A percentile compares a stretch with the other conserved stretches of the same genome.
These are phyloP conservation scores for Turritopsis dohrnii DNA, from an alignment of 30 jellyfish, hydroid and myxozoan genomes.

Conservation along the genomic window DNA sequence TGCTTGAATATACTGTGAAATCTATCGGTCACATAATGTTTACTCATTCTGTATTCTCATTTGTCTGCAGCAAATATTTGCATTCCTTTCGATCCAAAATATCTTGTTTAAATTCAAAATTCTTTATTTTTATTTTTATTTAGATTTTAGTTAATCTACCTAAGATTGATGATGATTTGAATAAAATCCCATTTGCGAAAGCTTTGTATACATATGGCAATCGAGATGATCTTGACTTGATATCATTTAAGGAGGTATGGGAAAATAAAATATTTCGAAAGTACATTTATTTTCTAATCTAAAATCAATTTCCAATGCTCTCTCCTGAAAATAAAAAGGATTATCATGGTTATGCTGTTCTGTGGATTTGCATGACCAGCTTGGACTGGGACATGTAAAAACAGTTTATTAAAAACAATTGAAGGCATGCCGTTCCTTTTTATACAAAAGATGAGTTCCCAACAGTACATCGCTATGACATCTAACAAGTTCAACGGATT, in stretches of 20 bases:
- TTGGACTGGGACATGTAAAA: background rate
- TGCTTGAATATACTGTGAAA: background rate
- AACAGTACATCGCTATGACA: background rate
- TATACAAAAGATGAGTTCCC: background rate
- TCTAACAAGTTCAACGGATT: background rate
- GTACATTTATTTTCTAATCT: background rate
- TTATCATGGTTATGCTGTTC: background rate
- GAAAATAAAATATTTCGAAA: background rate
- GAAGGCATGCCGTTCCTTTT: background rate
- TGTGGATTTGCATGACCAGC: background rate
- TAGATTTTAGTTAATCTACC: conserved; percentile 74
- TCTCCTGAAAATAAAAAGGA: background rate
- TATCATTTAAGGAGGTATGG: conserved; percentile 61
- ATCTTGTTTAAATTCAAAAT: background rate
- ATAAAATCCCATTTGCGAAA: conserved; percentile 68
- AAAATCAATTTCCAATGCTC: background rate
- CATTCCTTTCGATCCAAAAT: background rate
- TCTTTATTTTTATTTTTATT: background rate
- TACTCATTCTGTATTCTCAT: background rate
- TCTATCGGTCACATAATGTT: background rate
- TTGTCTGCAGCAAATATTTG: background rate
- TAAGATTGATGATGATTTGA: conserved; percentile 46
- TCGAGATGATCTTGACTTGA: conserved; percentile 44
- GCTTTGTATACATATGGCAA: conserved; percentile 61
- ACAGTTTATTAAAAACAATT: background rate